These are phyloP conservation scores for Notolepis coatsorum DNA, from an alignment of 2,797 vertebrate genomes.

Conservation along the genomic window DNA sequence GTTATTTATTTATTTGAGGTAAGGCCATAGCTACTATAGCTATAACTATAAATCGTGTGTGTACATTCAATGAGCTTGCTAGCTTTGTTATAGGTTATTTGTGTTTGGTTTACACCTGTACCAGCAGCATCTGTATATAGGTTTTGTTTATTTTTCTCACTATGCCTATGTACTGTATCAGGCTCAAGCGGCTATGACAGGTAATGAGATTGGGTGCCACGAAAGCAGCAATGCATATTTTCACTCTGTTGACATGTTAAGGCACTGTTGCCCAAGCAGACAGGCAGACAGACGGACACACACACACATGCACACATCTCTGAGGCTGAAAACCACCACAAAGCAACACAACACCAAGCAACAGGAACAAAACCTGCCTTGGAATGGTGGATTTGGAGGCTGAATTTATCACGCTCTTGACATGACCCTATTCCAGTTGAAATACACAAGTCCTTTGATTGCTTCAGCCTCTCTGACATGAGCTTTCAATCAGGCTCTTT, in stretches of 20 bases:
- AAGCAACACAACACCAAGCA: slow-evolving; percentile 42
- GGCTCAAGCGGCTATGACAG: slow-evolving; percentile 36
- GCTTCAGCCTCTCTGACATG: slow-evolving; percentile 64
- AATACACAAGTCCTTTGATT: slow-evolving; percentile 77
- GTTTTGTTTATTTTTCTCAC: slow-evolving; percentile 40
- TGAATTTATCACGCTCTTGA: slow-evolving; percentile 70
- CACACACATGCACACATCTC: too few species aligned
- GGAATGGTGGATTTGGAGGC: slow-evolving; percentile 53
- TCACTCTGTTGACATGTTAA: slow-evolving; percentile 31
- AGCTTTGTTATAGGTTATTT: too few species aligned
- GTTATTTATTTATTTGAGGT: too few species aligned
- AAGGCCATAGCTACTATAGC: neutral
- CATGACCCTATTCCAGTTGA: slow-evolving; percentile 64
- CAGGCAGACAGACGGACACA: slow-evolving; percentile 18
- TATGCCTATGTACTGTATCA: slow-evolving; percentile 3
- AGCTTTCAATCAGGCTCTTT: slow-evolving; percentile 75
- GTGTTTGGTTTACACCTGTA: slow-evolving; percentile 16
- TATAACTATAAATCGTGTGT: slow-evolving; percentile 47
- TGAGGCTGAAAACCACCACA: slow-evolving; percentile 25
- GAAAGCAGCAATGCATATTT: slow-evolving; percentile 39
- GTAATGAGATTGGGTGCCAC: slow-evolving; percentile 57
- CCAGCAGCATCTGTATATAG: slow-evolving; percentile 3
- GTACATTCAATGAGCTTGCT: slow-evolving; percentile 51
- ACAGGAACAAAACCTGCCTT: slow-evolving; percentile 32
- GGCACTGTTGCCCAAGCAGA: slow-evolving; percentile 36